A percentile compares a stretch with the other conserved stretches of the same genome.
Conservation (phyloP, 1,140 invertebrate genomes). For the Antheraea pernyi region DNA sequence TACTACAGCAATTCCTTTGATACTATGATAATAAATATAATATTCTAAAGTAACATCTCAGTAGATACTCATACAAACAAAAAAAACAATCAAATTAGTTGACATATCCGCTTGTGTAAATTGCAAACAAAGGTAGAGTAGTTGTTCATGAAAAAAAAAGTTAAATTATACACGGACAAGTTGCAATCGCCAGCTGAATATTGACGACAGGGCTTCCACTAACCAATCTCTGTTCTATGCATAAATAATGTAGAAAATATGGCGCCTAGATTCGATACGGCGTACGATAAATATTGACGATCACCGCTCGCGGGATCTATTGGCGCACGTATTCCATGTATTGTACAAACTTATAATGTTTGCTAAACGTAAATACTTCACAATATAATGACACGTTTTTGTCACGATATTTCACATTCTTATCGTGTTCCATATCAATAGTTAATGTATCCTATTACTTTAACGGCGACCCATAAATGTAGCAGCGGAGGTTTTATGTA, state of each 20-base stretch:
- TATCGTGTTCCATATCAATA: not conserved
- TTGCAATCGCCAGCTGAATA: constrained; percentile 60
- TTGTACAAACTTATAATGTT: constrained; percentile 25
- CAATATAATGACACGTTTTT: not conserved
- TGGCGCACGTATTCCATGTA: constrained; percentile 17
- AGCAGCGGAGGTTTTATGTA: too few species aligned
- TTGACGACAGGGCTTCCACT: constrained; percentile 57
- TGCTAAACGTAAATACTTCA: not conserved
- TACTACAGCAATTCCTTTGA: too few species aligned
- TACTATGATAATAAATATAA: too few species aligned
- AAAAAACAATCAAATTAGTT: too few species aligned
- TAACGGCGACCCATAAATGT: not conserved
- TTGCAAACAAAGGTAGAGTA: not conserved
- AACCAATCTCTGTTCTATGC: constrained; percentile 74
- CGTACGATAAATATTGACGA: constrained; percentile 55
- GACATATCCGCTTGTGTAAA: not conserved
- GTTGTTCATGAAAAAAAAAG: constrained; percentile 29
- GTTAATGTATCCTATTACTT: not conserved
- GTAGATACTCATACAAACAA: too few species aligned
- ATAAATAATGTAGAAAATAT: constrained; percentile 71
- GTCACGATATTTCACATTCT: not conserved
- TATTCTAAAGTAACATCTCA: too few species aligned
- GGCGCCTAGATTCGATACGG: constrained; percentile 47
- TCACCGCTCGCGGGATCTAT: constrained; percentile 29
- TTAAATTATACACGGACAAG: constrained; percentile 43